phyloP scores from a whole-genome alignment of 2,113 vertebrate genomes.

The Heptranchias perlo region DNA sequence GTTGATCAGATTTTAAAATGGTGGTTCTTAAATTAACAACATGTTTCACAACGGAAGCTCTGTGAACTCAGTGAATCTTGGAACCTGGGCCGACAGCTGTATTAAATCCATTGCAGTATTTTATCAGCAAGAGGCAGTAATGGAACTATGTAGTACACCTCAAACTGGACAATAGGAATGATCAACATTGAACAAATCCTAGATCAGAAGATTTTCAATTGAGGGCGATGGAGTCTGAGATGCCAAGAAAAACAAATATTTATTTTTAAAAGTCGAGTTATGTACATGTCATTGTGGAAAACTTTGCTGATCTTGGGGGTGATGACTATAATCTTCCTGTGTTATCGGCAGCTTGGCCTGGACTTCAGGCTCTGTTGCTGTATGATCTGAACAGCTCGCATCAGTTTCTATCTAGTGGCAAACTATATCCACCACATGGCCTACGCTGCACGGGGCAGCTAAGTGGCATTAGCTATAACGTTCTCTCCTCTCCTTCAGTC shows the following conservation, averaged over 20 bases:
- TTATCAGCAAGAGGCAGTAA: not conserved
- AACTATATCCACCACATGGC: not conserved
- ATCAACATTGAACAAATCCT: not conserved
- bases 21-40: not conserved
- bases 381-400: conserved; percentile 50
- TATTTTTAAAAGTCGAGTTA: conserved; percentile 56
- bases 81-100: not conserved
- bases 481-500: no score
- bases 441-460: no score
- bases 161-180: not conserved
- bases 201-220: not conserved
- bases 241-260: conserved; percentile 55
- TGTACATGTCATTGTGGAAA: conserved; percentile 55
- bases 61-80: not conserved
- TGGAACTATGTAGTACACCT: not conserved
- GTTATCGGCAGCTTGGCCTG: conserved; percentile 58
- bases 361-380: conserved; percentile 61
- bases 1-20: not conserved
- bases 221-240: not conserved
- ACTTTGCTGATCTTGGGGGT: conserved; percentile 57
- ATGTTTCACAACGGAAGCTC: not conserved
- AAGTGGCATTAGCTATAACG: no score
- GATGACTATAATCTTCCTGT: conserved; percentile 59
- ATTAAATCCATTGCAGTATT: not conserved
- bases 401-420: conserved; percentile 46